Evolutionary conservation across 2,113 vertebrate species (phyloP), one percentile per base, ranked within the genome.

Genomic region (Cygnus buccinator): DNA sequence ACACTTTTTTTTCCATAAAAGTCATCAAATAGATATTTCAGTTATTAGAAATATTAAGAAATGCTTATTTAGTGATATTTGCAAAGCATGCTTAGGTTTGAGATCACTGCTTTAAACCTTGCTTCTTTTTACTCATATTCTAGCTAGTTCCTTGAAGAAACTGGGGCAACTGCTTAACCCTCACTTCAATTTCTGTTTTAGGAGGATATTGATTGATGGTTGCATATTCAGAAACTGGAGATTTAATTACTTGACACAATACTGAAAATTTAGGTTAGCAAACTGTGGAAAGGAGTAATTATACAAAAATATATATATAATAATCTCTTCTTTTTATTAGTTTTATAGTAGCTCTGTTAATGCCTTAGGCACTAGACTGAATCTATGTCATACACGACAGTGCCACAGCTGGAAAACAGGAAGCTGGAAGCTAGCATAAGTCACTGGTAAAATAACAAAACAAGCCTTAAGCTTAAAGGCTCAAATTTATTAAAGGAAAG

Each of bases 391-490:
- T 10, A 91, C 62, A 82, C 48, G 79, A 20, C 84, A 95, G 72
- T 88, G 68, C 85, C 85, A 92, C 92, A 94, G 93, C 72, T 94
- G 90, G 85, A 95, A 91, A 96, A 94, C 84, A 94, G 92, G 92
- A 94, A 96, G 75, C 90, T 95, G 77, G 61, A 94, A 90, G 84
- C 93, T 37, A 84, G 61, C 29, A 1, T 3, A 74, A 46, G 28
- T 76, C 65, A 73, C 55, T 83, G 31, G 67, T 61, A 57, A 63
- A 95, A 94, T 22, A 94, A 85, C 35, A 95, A 86, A 94, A 89
- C 59, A 95, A 95, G 90, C 22, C 90, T 86, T 10, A 35, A 87
- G 54, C 68, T 37, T 31, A 61, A 85, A 93, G 84, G 81, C 84
- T 95, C 78, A 48, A 52, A n/a, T 95, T 96, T 80, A 87, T 90